These are phyloP conservation scores for Hapalemur alaotrensis DNA, from an alignment of 2,797 vertebrate species.

Conservation along the genomic window DNA sequence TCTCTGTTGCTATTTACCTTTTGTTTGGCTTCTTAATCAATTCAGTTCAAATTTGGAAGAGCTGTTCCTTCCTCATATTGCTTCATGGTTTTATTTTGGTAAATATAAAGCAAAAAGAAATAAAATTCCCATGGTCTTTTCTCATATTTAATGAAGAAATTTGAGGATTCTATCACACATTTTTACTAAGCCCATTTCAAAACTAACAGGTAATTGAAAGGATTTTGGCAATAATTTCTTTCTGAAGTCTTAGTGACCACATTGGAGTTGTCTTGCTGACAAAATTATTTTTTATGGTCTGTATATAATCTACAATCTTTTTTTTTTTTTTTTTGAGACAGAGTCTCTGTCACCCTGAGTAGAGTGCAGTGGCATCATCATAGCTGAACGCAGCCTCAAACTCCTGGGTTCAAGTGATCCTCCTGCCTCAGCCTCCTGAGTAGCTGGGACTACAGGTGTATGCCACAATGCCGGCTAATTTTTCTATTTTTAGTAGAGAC, in stretches of 20 bases:
- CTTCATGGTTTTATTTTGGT: slow-evolving; percentile 9
- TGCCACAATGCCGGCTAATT: too few relatives aligned
- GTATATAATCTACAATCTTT: not conserved
- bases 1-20: slow-evolving; percentile 35
- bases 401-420: too few relatives aligned
- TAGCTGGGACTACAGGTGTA: too few relatives aligned
- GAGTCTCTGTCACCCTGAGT: too few relatives aligned
- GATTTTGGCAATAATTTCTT: not conserved
- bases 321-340: too few relatives aligned
- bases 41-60: not conserved
- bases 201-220: slow-evolving; percentile 16
- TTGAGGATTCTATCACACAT: not conserved
- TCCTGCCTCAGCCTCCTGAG: too few relatives aligned
- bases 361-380: too few relatives aligned
- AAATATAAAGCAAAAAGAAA: slow-evolving; percentile 2
- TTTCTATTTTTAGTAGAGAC: too few relatives aligned
- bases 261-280: not conserved
- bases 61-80: not conserved
- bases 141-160: not conserved
- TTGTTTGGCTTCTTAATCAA: slow-evolving; percentile 33
- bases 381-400: too few relatives aligned
- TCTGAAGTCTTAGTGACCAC: slow-evolving; percentile 10
- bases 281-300: slow-evolving; percentile 3
- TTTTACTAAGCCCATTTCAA: slow-evolving; percentile 24
- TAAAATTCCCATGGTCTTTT: not conserved